Base-by-base conservation (phyloP, 2,888 invertebrate species). In the Troides oblongomaculatus region DNA sequence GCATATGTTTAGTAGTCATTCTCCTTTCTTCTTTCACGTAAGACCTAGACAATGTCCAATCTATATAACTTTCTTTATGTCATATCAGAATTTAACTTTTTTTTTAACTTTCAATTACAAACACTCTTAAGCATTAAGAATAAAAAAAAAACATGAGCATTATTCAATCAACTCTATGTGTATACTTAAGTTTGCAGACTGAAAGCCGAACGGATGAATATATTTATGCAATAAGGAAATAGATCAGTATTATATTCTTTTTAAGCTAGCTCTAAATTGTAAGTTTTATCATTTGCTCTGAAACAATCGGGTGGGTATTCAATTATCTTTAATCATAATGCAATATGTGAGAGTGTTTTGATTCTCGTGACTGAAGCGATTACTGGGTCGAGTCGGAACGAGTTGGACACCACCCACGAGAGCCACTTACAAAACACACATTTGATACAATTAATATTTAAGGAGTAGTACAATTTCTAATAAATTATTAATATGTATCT, bases 321-420 rank as follows among this genome's bases (percentile, higher is more conserved):
- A 73, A 77, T 77, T 75, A 74, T 75, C 62, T 74, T 76, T 70
- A 76, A 76, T 75, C 73, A 74, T 76, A 72, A 72, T 70, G 74
- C 71, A 74, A 73, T 70, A 62, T 62, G 60, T 64, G 69, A 72
- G 70, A 74, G 74, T 69, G 70, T 74, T 76, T 66, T 72, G 74
- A 77, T 75, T 75, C 75, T 79, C 77, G 78, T 79, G 79, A 78
- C 78, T 75, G 74, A 72, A 70, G 73, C 76, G 74, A 79, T 83
- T 81, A 79, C 79, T 74, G 76, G 81, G 82, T 77, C 71, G 66
- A 70, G 74, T 72, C 70, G 73, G 71, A 74, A 76, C 77, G 71
- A 75, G 67, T 70, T 66, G 65, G 69, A 74, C 69, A 73, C 77
- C 79, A 80, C 79, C 77, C 78, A 81, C 78, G 73, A 72, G 70